phyloP scores from a whole-genome alignment of 2,888 invertebrate species.

The Chironomus riparius region DNA sequence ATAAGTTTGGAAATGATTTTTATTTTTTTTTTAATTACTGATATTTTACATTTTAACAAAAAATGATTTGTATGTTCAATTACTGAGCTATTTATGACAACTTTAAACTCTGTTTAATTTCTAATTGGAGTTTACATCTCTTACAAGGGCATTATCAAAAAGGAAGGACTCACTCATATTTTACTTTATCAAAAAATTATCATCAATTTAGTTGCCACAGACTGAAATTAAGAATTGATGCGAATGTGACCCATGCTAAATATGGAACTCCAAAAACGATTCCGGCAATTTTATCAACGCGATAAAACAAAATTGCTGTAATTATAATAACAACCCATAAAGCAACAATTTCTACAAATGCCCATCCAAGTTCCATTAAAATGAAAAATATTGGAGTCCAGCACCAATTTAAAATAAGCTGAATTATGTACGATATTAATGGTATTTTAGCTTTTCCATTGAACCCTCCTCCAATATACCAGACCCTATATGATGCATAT shows the following conservation, averaged over 20 bases:
- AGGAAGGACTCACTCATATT: neutral
- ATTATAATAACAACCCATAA: neutral
- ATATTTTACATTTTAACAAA: too few relatives aligned
- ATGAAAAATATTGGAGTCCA: slow-evolving; percentile 21
- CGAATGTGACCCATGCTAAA: slow-evolving; percentile 10
- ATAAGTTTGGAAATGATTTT: too few relatives aligned
- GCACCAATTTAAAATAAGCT: slow-evolving; percentile 10
- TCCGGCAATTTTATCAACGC: slow-evolving; percentile 4
- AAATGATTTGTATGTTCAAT: too few relatives aligned
- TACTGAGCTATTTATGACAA: too few relatives aligned
- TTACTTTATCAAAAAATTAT: neutral
- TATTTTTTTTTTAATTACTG: too few relatives aligned
- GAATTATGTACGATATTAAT: neutral
- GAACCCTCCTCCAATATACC: neutral
- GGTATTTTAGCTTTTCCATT: neutral
- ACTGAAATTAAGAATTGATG: neutral
- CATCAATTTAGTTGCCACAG: neutral
- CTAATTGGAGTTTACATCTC: too few relatives aligned
- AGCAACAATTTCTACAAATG: slow-evolving; percentile 1
- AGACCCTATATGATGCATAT: neutral
- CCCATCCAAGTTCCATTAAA: neutral
- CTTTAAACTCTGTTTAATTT: too few relatives aligned
- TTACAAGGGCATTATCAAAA: too few relatives aligned
- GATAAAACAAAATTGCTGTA: neutral
- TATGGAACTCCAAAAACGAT: neutral